Evolutionary conservation across 2,797 vertebrate species (phyloP), one percentile per base, ranked within the genome.

Genomic region (Sphenodon punctatus): DNA sequence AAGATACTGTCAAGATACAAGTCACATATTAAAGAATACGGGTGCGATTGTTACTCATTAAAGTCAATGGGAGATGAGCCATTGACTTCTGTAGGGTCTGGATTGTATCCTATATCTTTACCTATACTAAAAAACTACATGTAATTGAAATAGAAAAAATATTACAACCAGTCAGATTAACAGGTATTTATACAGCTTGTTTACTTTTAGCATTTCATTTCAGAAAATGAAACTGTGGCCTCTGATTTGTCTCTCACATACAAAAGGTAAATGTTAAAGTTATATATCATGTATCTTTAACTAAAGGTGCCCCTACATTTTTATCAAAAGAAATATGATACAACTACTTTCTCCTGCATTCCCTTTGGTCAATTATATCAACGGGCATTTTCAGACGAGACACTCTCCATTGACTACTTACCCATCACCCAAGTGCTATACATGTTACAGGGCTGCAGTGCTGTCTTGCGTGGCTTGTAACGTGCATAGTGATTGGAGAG

Each of bases 91-190:
- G 7, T 34, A 6, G 66, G 56, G 9, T n/a, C n/a, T n/a, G n/a
- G n/a, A n/a, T n/a, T n/a, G n/a, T n/a, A 30, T n/a, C n/a, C 75
- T 73, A 86, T 49, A 68, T 77, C 36, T n/a, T 71, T 17, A 34
- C 70, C 6, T 43, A 10, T 34, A 45, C 71, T 23, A 67, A 46
- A 59, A 22, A 32, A 17, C 78, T 67, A 41, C 86, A 23, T 49
- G 48, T 79, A 74, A 5, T 82, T 75, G 73, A 76, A 82, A 7
- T 67, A 78, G 76, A 63, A 67, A 46, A 68, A 71, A 82, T 75
- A 58, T 53, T 51, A 3, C 59, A 72, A 66, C n/a, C n/a, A 77
- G 27, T 79, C 49, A 45, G 30, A 36, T 69, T 58, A 58, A 36
- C 19, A 13, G 34, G 36, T 38, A 23, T 59, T 56, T 75, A 34